These are phyloP conservation scores for Drosophila nannoptera DNA, from an alignment of 1,140 invertebrate genomes.

Conservation along the genomic window DNA sequence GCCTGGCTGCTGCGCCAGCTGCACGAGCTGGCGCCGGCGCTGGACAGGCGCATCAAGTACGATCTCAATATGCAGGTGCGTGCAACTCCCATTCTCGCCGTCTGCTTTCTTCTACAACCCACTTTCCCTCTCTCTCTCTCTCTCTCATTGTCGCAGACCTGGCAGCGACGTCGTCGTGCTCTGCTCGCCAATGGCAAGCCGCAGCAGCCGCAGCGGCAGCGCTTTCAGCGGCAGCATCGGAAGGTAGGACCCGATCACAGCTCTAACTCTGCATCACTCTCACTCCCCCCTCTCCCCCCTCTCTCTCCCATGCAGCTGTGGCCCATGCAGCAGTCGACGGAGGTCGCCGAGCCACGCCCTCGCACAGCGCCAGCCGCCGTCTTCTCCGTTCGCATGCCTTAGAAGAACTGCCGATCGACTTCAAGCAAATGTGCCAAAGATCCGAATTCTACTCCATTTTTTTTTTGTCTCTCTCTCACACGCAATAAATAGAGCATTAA, in stretches of 20 bases:
- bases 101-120: not conserved
- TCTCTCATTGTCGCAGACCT: slow-evolving; percentile 28
- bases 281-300: not conserved
- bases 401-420: not conserved
- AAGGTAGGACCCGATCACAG: slow-evolving; percentile 30
- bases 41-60: slow-evolving; percentile 53
- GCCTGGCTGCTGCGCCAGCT: slow-evolving; percentile 57
- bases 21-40: slow-evolving; percentile 21
- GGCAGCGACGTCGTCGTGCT: slow-evolving; percentile 50
- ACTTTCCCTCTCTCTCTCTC: not conserved
- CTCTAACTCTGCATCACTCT: not conserved
- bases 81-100: not conserved
- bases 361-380: slow-evolving; percentile 54
- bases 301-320: slow-evolving; percentile 33
- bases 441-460: not conserved
- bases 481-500: slow-evolving; percentile 3
- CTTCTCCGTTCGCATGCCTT: slow-evolving; percentile 34
- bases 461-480: not conserved
- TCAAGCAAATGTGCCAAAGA: slow-evolving; percentile 48
- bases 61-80: slow-evolving; percentile 67
- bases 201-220: slow-evolving; percentile 54
- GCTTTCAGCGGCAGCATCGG: slow-evolving; percentile 45
- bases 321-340: slow-evolving; percentile 24
- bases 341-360: slow-evolving; percentile 25
- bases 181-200: slow-evolving; percentile 48